Evolutionary conservation across 2,888 invertebrate species (phyloP).

Genomic region (Synergus laeviventris): DNA sequence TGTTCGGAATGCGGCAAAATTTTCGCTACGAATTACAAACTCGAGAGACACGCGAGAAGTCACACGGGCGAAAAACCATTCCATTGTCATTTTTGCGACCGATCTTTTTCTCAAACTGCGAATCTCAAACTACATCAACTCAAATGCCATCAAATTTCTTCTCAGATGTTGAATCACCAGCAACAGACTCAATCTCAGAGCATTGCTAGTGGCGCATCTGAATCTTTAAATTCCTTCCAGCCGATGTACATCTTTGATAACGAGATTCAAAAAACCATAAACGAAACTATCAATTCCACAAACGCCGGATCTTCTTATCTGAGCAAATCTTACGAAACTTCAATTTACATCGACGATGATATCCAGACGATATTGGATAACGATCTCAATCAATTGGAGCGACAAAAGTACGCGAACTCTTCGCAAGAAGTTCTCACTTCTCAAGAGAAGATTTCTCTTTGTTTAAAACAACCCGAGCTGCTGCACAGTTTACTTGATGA

Average conservation of each 20-base stretch:
- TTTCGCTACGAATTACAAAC: constrained; percentile 72
- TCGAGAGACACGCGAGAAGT: constrained; percentile 67
- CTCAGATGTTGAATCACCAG: constrained; percentile 54
- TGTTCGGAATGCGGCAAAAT: constrained; percentile 71
- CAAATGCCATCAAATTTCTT: constrained; percentile 66
- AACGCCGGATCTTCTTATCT: constrained; percentile 64
- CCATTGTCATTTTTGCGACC: constrained; percentile 68
- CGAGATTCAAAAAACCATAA: constrained; percentile 71
- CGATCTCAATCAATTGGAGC: constrained; percentile 65
- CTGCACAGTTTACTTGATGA: constrained; percentile 71
- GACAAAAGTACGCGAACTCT: constrained; percentile 61
- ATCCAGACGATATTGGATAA: constrained; percentile 69
- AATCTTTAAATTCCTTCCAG: constrained; percentile 62
- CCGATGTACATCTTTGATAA: constrained; percentile 68
- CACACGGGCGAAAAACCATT: constrained; percentile 72
- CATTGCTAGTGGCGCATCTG: constrained; percentile 49
- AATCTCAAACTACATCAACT: constrained; percentile 70
- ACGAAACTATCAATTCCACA: constrained; percentile 70
- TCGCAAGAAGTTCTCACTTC: constrained; percentile 52
- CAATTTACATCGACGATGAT: constrained; percentile 69
- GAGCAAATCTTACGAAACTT: constrained; percentile 67
- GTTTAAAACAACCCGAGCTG: constrained; percentile 70
- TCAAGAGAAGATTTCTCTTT: constrained; percentile 65
- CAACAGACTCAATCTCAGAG: constrained; percentile 50
- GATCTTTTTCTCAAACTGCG: constrained; percentile 71